Base-by-base conservation (phyloP, 2,797 vertebrate species). In the Peromyscus eremicus region DNA sequence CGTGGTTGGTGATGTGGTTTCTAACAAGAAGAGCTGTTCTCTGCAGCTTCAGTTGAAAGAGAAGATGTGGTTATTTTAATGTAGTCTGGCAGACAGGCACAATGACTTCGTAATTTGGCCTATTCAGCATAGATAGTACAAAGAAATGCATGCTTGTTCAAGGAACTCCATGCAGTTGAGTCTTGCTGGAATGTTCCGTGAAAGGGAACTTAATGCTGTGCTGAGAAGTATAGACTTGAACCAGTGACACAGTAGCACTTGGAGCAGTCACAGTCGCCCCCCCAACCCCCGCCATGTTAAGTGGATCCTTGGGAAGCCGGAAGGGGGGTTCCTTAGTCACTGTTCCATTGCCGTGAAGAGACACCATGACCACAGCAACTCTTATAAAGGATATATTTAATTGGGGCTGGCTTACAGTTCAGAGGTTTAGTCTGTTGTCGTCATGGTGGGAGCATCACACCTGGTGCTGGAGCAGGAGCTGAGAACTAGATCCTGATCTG, bases 51-150 rank as follows among this genome's bases (percentile, higher is more conserved):
- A 0, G 81, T 75, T 89, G 49, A n/a, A 92, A 94, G 77, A 16
- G 11, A 57, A 57, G 4, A 13, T 73, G 29, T 64, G 52, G 46
- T 80, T 46, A 89, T 92, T 94, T 95, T 75, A 89, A 76, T 75
- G 34, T 14, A 43, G 25, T 52, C 12, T 82, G 64, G 12, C 66
- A 76, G 32, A n/a, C 34, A 66, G 40, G 25, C 66, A 1, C 64
- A 32, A 27, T 86, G 70, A 73, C 57, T 7, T n/a, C 60, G 64
- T 92, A 34, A 88, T 37, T 94, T 57, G 95, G 57, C 17, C 94
- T 79, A 13, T 46, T 62, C 37, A 55, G n/a, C 19, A 76, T 21
- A 89, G 25, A 76, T 21, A 86, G 25, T 37, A 34, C 43, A 66
- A 37, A 57, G 7, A 55, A 82, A 27, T 19, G 6, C 29, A 10